Percentiles rank a stretch among this genome's conserved stretches.
These are phyloP conservation scores for Poecilia picta DNA, from an alignment of 2,797 vertebrate species.

Conservation along the genomic window DNA sequence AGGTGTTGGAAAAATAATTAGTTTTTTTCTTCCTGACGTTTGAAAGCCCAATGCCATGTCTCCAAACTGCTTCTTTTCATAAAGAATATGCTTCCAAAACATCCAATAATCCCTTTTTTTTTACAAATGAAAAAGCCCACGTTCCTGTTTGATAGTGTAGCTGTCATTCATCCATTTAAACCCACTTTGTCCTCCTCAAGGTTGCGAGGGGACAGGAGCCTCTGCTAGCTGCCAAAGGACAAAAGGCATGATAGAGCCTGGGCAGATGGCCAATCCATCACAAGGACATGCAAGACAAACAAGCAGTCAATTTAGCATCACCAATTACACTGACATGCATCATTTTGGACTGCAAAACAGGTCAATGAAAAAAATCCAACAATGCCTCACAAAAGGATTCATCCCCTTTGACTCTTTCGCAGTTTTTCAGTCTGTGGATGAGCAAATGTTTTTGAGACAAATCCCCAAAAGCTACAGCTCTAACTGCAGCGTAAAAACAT, in stretches of 20 bases:
- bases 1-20: not conserved
- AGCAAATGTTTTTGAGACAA: not conserved
- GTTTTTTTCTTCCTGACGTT: not conserved
- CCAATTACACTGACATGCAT: not conserved
- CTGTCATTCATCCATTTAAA: not conserved
- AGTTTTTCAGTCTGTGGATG: not conserved
- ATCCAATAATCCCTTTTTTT: not conserved
- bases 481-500: not conserved
- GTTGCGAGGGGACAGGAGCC: not conserved
- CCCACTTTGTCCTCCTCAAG: not conserved
- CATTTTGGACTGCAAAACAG: not conserved
- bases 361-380: not conserved
- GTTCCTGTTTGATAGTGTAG: not conserved
- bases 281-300: slow-evolving; percentile 3
- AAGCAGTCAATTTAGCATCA: slow-evolving; percentile 7
- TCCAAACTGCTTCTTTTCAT: slow-evolving; percentile 14
- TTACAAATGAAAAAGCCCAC: not conserved
- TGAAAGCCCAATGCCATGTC: not conserved
- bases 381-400: not conserved
- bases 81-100: not conserved
- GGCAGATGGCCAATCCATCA: slow-evolving; percentile 1
- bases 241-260: not conserved
- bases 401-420: not conserved
- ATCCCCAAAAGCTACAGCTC: not conserved
- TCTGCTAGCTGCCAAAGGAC: not conserved